Percentiles rank a stretch among this genome's conserved stretches.
These are phyloP conservation scores for Sphaerophoria taeniata DNA, from an alignment of 2,888 invertebrate genomes.

Conservation along the genomic window DNA sequence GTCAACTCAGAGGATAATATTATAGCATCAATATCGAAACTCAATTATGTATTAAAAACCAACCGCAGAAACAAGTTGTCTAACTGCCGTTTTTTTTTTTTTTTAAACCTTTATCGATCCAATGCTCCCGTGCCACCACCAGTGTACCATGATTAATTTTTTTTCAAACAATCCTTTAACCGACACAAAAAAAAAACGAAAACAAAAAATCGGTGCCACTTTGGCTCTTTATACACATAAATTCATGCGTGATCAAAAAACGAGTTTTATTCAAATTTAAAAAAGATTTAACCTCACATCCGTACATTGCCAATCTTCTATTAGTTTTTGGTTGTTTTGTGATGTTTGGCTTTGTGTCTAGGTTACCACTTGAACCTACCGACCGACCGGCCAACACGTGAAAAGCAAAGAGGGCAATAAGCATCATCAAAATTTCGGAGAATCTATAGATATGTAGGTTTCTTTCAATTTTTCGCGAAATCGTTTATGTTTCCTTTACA, in stretches of 20 bases:
- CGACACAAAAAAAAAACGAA: neutral
- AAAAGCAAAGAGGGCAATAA: slow-evolving; percentile 2
- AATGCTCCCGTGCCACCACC: slow-evolving; percentile 49
- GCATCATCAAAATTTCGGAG: slow-evolving; percentile 43
- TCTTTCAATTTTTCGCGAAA: slow-evolving; percentile 24
- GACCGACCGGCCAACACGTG: neutral
- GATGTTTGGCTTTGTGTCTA: slow-evolving; percentile 33
- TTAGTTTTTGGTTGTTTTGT: slow-evolving; percentile 19
- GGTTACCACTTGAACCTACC: slow-evolving; percentile 36
- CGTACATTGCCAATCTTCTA: slow-evolving; percentile 32
- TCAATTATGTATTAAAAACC: slow-evolving; percentile 44
- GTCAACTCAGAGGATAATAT: slow-evolving; percentile 52
- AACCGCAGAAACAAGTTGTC: slow-evolving; percentile 61
- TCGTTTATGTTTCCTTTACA: slow-evolving; percentile 49
- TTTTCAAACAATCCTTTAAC: slow-evolving; percentile 11
- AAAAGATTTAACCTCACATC: slow-evolving; percentile 31
- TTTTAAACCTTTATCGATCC: slow-evolving; percentile 54
- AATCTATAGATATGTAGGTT: neutral
- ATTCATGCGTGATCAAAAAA: slow-evolving; percentile 40
- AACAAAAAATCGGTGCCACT: slow-evolving; percentile 32
- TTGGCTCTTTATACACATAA: slow-evolving; percentile 35
- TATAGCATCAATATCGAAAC: slow-evolving; percentile 33
- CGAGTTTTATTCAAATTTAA: slow-evolving; percentile 67
- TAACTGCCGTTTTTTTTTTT: slow-evolving; percentile 58
- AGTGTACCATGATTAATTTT: slow-evolving; percentile 22